Percentiles rank a stretch among this genome's conserved stretches.
These are phyloP conservation scores for Artemia sinica DNA, from an alignment of 2,888 invertebrate species.

Conservation along the genomic window DNA sequence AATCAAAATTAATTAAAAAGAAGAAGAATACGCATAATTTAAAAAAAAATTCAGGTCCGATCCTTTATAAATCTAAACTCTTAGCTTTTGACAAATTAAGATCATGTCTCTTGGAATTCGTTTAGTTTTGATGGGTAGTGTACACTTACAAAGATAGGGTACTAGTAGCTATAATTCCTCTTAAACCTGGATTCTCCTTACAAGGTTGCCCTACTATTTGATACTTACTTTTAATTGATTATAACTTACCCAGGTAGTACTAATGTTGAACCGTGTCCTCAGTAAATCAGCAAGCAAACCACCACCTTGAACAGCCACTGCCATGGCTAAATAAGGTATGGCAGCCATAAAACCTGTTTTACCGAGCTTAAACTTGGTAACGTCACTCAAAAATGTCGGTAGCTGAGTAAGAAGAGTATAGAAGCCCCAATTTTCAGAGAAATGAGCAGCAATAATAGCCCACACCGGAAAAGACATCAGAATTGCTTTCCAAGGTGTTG, in stretches of 20 bases:
- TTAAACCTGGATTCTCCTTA: too few relatives aligned
- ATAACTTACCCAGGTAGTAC: constrained; percentile 49
- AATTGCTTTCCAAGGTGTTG: constrained; percentile 53
- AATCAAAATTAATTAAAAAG: too few relatives aligned
- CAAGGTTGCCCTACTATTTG: too few relatives aligned
- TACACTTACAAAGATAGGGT: too few relatives aligned
- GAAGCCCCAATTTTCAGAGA: constrained; percentile 78
- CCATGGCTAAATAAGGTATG: constrained; percentile 74
- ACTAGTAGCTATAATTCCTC: too few relatives aligned
- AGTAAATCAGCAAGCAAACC: constrained; percentile 70
- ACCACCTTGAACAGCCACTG: constrained; percentile 54
- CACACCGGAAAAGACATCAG: constrained; percentile 58
- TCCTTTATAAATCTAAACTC: too few relatives aligned
- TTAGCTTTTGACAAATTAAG: too few relatives aligned
- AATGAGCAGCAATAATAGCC: constrained; percentile 65
- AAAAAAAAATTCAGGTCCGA: too few relatives aligned
- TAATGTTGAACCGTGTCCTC: constrained; percentile 43
- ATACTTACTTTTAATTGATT: too few relatives aligned
- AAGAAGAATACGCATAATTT: too few relatives aligned
- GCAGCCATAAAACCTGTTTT: constrained; percentile 68
- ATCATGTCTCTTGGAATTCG: too few relatives aligned
- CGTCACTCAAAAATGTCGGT: constrained; percentile 54
- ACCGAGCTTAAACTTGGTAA: constrained; percentile 45
- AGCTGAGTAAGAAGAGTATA: constrained; percentile 65
- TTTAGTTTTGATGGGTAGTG: too few relatives aligned